phyloP scores from a whole-genome alignment of 2,113 vertebrate genomes.

The Papio anubis region DNA sequence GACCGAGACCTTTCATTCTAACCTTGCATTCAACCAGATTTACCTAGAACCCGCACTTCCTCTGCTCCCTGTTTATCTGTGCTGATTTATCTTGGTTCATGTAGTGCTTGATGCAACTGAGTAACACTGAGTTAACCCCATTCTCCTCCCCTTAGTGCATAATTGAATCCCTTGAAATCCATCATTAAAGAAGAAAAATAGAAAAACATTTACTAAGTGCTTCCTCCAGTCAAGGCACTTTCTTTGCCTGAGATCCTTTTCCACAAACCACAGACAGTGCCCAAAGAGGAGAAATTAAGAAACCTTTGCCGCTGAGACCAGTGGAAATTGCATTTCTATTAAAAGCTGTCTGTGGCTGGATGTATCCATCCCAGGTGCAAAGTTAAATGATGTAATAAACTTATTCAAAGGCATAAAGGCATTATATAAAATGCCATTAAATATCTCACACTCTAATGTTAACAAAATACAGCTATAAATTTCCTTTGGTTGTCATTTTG shows the following conservation, averaged over 20 bases:
- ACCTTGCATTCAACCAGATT: neutral
- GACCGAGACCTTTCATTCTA: neutral
- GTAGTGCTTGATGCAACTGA: neutral
- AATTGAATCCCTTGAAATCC: conserved; percentile 44
- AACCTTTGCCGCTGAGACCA: conserved; percentile 36
- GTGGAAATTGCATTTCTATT: conserved; percentile 60
- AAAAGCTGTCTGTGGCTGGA: conserved; percentile 60
- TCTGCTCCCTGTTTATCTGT: neutral
- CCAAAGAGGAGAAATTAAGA: conserved; percentile 46
- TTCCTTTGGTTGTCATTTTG: neutral
- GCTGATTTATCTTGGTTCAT: neutral
- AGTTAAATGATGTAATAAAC: conserved; percentile 66
- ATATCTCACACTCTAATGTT: neutral
- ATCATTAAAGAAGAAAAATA: conserved; percentile 38
- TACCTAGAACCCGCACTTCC: neutral
- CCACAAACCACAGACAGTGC: conserved; percentile 40
- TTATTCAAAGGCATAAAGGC: conserved; percentile 56
- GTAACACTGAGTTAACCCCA: neutral
- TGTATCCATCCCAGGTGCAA: conserved; percentile 49
- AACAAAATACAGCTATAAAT: conserved; percentile 52
- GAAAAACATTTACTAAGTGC: conserved; percentile 13
- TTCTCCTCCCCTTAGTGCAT: neutral
- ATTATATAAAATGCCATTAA: conserved; percentile 53
- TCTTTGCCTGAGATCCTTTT: conserved; percentile 42
- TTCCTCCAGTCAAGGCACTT: conserved; percentile 2